Evolutionary conservation across 2,797 vertebrate genomes (phyloP).

Genomic region (Darevskia nairensis): DNA sequence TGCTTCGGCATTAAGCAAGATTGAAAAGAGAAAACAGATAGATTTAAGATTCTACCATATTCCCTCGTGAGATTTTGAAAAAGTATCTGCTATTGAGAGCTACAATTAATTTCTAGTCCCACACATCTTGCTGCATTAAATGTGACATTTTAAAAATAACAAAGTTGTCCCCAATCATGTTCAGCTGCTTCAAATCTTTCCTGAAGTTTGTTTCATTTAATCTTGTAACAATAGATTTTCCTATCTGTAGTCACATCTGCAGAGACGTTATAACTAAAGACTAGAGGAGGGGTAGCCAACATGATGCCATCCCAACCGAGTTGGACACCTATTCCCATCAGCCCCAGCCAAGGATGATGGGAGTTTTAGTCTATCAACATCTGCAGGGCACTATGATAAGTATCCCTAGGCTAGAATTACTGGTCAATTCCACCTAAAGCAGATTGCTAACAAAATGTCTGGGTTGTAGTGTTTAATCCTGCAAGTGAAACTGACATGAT

Average conservation of each 20-base stretch:
- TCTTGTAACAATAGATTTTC: neutral
- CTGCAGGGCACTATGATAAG: too few relatives aligned
- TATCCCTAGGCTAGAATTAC: neutral
- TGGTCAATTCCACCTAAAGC: neutral
- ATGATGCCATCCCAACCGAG: too few relatives aligned
- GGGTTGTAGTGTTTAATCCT: neutral
- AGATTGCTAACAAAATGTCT: neutral
- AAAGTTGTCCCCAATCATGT: neutral
- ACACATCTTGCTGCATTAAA: neutral
- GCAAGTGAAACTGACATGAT: neutral
- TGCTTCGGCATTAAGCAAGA: neutral
- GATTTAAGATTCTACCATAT: neutral
- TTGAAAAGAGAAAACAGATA: constrained; percentile 9
- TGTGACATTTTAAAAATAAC: neutral
- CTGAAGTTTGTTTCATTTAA: neutral
- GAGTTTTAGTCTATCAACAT: too few relatives aligned
- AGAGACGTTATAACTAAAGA: neutral
- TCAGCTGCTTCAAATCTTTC: neutral
- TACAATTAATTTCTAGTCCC: neutral
- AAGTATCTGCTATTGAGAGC: neutral
- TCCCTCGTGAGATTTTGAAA: neutral
- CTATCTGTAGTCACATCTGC: neutral
- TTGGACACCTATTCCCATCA: too few relatives aligned
- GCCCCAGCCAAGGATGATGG: too few relatives aligned
- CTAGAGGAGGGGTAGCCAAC: too few relatives aligned